Base-by-base conservation (phyloP, 2,113 vertebrate genomes). In the Centropus bengalensis region DNA sequence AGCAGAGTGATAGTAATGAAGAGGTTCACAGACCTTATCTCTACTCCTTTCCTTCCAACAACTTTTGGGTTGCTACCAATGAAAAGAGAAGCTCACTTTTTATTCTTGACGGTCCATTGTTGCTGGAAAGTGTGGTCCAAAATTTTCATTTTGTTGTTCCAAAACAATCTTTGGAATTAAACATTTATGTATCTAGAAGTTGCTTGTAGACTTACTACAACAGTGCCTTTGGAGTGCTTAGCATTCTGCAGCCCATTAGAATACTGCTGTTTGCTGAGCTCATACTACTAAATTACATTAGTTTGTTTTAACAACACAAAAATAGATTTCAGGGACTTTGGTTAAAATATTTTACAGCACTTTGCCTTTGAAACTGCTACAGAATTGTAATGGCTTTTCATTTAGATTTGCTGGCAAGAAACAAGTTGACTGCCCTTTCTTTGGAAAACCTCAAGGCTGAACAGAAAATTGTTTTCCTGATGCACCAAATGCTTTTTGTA, bases 401-500 rank as follows among this genome's bases (percentile, higher is more conserved):
- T 93, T 91, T 82, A 74, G 73, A 76, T 91, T 96, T 96, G 60
- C 77, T 96, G 76, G 40, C 38, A 86, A 71, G 77, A 88, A 88
- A 68, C 16, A 85, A 91, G 70, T 86, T 82, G 76, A 90, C 79
- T 93, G 60, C 40, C 71, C 68, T 95, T 88, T 77, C 86, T 87
- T 89, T 77, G 58, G 64, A 70, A 93, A 91, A 91, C 70, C 91
- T 95, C 74, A 76, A 86, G 59, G 18, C 71, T 88, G 56, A 93
- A 91, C 8, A 81, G 76, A 75, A 95, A 84, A 87, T 86, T 74
- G 70, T 91, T 92, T 96, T 94, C 81, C 94, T 92, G 95, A 95
- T 47, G 33, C 69, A 86, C 38, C 45, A 92, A 91, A 85, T 78
- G 66, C 22, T 79, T 90, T 90, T 82, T 78, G 63, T 24, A 59